Evolutionary conservation across 2,888 invertebrate genomes (phyloP).

Genomic region (Halictus ligatus): DNA sequence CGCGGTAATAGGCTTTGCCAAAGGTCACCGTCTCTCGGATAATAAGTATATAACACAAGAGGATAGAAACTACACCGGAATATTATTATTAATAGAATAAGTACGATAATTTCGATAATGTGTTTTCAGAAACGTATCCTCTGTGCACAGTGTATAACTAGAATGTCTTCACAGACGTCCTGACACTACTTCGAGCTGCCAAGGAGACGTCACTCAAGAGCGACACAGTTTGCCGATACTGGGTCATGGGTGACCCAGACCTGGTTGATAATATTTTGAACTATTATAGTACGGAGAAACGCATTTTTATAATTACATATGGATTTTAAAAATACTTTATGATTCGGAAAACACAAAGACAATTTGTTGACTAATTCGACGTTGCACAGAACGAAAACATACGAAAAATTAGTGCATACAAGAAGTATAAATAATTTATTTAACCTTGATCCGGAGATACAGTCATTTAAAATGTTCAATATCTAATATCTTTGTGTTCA

Average conservation of each 20-base stretch:
- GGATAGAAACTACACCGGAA: no score
- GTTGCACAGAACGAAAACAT: background rate
- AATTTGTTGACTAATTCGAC: background rate
- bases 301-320: background rate
- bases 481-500: background rate
- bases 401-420: background rate
- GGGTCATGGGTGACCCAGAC: background rate
- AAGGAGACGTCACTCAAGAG: background rate
- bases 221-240: background rate
- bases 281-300: background rate
- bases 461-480: background rate
- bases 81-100: no score
- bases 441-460: background rate
- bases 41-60: background rate
- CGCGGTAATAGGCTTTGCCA: background rate
- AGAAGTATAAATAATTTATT: background rate
- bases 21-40: background rate
- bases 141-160: conserved; percentile 15
- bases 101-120: background rate
- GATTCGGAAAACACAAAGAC: no score
- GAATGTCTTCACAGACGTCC: background rate
- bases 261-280: background rate
- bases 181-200: background rate
- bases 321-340: background rate
- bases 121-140: background rate